Evolutionary conservation across 2,113 vertebrate species (phyloP).

Genomic region (Prolemur simus): DNA sequence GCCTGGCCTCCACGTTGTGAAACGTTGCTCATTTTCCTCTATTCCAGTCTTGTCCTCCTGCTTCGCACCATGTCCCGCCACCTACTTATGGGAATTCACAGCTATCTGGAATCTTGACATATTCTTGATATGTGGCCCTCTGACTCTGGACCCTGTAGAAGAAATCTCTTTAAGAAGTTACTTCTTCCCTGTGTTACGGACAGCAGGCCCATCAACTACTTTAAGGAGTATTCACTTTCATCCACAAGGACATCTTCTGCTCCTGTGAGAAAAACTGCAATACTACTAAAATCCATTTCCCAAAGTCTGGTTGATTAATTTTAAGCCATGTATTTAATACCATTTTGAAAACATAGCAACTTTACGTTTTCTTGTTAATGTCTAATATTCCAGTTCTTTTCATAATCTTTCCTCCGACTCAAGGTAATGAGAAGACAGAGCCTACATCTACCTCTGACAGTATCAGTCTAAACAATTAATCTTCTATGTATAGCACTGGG

Average conservation of each 20-base stretch:
- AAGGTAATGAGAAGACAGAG: neutral
- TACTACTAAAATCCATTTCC: neutral
- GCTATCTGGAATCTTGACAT: fast-evolving
- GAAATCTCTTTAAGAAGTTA: neutral
- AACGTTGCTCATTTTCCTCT: neutral
- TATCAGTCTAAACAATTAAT: neutral
- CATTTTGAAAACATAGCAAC: neutral
- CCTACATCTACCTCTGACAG: neutral
- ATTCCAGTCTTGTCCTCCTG: neutral
- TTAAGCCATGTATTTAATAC: neutral
- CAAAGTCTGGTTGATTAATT: neutral
- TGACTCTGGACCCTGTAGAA: no score
- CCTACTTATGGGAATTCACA: neutral
- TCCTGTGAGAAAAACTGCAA: neutral
- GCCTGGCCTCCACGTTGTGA: no score
- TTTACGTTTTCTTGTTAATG: neutral
- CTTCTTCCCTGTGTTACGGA: neutral
- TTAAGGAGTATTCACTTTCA: neutral
- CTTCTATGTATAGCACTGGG: neutral
- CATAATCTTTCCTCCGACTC: neutral
- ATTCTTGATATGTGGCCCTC: no score
- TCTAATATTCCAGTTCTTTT: neutral
- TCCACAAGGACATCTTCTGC: neutral
- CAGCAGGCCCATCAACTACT: neutral
- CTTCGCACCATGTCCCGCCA: neutral